Conservation (phyloP, 2,888 invertebrate species). For the Lasioglossum calceatum region DNA sequence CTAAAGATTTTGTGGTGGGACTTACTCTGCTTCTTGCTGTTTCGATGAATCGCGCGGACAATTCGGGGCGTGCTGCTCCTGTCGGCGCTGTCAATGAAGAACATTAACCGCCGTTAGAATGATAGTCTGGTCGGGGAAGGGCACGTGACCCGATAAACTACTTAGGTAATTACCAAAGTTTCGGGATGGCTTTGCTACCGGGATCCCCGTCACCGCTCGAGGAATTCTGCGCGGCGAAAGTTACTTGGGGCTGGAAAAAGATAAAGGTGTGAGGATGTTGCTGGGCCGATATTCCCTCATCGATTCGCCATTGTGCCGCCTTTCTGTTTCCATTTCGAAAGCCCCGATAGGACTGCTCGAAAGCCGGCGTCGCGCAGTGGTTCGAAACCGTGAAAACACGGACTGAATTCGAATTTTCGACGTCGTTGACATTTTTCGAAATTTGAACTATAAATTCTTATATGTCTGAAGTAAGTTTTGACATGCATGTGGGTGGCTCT, state of each 20-base stretch:
- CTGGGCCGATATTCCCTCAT: background rate
- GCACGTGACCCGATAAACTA: constrained; percentile 43
- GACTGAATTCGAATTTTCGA: too few relatives aligned
- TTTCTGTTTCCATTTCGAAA: background rate
- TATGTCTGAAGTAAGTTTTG: too few relatives aligned
- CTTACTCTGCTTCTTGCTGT: constrained; percentile 73
- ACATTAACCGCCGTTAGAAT: constrained; percentile 55
- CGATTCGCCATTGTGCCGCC: background rate
- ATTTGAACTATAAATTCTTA: too few relatives aligned
- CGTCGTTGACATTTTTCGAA: too few relatives aligned
- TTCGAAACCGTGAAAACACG: too few relatives aligned
- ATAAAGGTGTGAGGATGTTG: background rate
- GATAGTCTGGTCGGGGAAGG: constrained; percentile 23
- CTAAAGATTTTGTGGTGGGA: background rate
- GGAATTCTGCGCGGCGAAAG: constrained; percentile 66
- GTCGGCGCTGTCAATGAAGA: constrained; percentile 55
- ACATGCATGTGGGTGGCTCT: too few relatives aligned
- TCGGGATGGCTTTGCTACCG: constrained; percentile 41
- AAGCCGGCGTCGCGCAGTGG: background rate
- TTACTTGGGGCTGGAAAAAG: constrained; percentile 62
- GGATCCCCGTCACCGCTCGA: constrained; percentile 56
- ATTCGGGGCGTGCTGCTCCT: constrained; percentile 75
- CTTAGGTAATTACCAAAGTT: constrained; percentile 74
- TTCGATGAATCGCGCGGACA: constrained; percentile 73
- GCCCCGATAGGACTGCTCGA: background rate